Base-by-base conservation (phyloP, 2,113 vertebrate genomes). In the Struthio camelus region DNA sequence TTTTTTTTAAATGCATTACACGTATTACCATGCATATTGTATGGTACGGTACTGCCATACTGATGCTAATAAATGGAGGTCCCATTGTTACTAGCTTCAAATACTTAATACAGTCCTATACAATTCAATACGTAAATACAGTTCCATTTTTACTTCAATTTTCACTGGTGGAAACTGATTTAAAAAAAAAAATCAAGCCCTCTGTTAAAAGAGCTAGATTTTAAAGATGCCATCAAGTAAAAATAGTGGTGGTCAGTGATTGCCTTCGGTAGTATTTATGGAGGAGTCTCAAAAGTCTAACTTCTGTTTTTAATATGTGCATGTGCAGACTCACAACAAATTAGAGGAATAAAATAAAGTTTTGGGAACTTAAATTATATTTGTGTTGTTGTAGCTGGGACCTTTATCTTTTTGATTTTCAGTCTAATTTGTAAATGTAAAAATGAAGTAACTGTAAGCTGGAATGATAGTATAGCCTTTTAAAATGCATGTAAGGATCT, bases 1-100 rank as follows among this genome's bases (percentile, higher is more conserved):
- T 72, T 73, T 34, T 40, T n/a, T n/a, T n/a, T n/a, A n/a, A n/a
- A 34, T 53, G 40, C 40, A 2, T 73, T 48, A 3, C 11, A 2
- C 5, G 8, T n/a, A 13, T 34, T 34, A 44, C 15, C 28, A 30
- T 80, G 5, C 18, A 0, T 14, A 11, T 0, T 2, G 38, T 83
- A 13, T 0, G 2, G 44, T 77, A 24, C 42, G 9, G 51, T 54
- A 32, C 71, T 93, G 40, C 79, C 80, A 6, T 46, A 25, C 48
- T 48, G 2, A 48, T 80, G 62, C 53, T 79, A 2, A 12, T 48
- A 51, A 2, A 10, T 85, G 80, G 80, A 44, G 50, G 34, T 85
- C 62, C 64, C 6, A 1, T n/a, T 85, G 82, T 79, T 80, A 25
- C 67, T 65, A 3, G 14, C 71, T 46, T 89, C 62, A 48, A 6